A percentile compares a stretch with the other conserved stretches of the same genome.
Conservation (phyloP, 2,888 invertebrate genomes). For the Clusia tigrina region DNA sequence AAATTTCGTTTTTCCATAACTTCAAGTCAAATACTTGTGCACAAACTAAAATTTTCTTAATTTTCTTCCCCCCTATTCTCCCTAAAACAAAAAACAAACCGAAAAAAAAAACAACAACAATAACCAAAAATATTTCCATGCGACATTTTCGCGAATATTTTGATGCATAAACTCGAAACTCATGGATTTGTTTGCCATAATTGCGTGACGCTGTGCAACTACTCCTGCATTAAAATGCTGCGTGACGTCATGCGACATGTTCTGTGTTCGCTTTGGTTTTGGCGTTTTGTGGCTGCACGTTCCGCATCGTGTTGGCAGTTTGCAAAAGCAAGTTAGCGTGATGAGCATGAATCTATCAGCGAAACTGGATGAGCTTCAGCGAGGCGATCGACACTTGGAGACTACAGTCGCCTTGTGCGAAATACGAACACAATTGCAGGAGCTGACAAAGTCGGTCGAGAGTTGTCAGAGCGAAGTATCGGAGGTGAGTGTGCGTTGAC, state of each 20-base stretch:
- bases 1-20: too few species aligned
- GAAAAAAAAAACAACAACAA: not conserved
- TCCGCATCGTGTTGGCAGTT: slow-evolving; percentile 68
- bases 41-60: slow-evolving; percentile 10
- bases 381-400: slow-evolving; percentile 88
- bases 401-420: slow-evolving; percentile 93
- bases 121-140: slow-evolving; percentile 14
- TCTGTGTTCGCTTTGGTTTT: slow-evolving; percentile 22
- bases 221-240: not conserved
- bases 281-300: slow-evolving; percentile 43
- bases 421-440: slow-evolving; percentile 90
- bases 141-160: slow-evolving; percentile 13
- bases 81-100: not conserved
- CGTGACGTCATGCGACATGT: slow-evolving; percentile 8
- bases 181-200: slow-evolving; percentile 8
- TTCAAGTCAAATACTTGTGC: not conserved
- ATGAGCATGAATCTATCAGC: slow-evolving; percentile 96
- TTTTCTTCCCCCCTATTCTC: not conserved
- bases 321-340: slow-evolving; percentile 97
- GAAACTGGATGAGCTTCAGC: slow-evolving; percentile 93
- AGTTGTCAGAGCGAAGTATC: slow-evolving; percentile 94
- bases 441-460: slow-evolving; percentile 92
- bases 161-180: slow-evolving; percentile 16
- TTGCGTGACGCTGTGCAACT: slow-evolving; percentile 23
- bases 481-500: slow-evolving; percentile 71